Evolutionary conservation across 2,113 vertebrate species (phyloP), one percentile per base, ranked within the genome.

Genomic region (Aix galericulata): DNA sequence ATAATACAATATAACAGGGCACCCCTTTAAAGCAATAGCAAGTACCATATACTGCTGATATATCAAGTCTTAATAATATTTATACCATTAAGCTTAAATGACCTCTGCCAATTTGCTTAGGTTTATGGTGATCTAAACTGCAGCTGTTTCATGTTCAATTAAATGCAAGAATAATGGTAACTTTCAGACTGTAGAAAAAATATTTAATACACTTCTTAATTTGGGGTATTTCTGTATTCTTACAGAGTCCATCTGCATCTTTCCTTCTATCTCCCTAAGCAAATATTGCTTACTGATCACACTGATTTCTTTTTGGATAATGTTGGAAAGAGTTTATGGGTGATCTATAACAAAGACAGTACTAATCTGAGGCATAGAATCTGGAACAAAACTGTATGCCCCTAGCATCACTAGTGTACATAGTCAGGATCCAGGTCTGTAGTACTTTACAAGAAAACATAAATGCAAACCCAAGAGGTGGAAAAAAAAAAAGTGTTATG

Each of bases 41-140:
- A 82, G 36, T 76, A 68, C 53, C 72, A 16, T 11, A 11, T 48
- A 32, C 64, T 73, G 52, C n/a, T 91, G 75, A 88, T 86, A 88
- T 34, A 78, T n/a, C 59, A 78, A 76, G 89, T 83, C 55, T 52
- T 78, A n/a, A 6, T 86, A 46, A 63, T 84, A 56, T 58, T 91
- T 93, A 34, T 63, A 68, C n/a, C 63, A 40, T 48, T 93, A 63
- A 36, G 26, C 82, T 94, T 94, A 74, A 82, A 84, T 89, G 9
- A 84, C 60, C 38, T 82, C 46, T 88, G 50, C 55, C 32, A 60
- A 42, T 83, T 67, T 94, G 25, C 72, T 75, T 89, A 91, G 56
- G 48, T 92, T 91, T 83, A 18, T 23, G 56, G 31, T 58, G 29
- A 71, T 42, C 56, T 56, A 44, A 10, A 21, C 9, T 64, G 60